Evolutionary conservation across 2,113 vertebrate genomes (phyloP).

Genomic region (Nesospiza acunhae): DNA sequence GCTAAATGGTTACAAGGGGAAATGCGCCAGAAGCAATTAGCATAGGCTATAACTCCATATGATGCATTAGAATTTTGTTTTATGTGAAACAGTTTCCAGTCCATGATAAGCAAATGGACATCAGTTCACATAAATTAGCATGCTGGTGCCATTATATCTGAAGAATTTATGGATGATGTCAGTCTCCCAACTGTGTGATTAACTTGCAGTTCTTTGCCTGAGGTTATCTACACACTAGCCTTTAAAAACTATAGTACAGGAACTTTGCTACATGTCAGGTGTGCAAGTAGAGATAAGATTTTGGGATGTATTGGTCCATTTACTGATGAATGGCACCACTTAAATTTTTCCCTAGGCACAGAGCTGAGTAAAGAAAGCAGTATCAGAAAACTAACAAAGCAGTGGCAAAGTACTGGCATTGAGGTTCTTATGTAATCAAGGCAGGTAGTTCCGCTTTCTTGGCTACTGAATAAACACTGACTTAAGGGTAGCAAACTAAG

Average conservation of each 20-base stretch:
- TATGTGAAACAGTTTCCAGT: constrained; percentile 34
- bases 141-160: constrained; percentile 5
- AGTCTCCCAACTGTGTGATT: constrained; percentile 47
- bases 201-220: constrained; percentile 42
- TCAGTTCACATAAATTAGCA: constrained; percentile 44
- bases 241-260: constrained; percentile 34
- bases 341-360: background rate
- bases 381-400: background rate
- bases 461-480: background rate
- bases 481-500: background rate
- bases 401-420: background rate
- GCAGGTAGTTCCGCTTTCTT: background rate
- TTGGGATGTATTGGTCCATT: background rate
- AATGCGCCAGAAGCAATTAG: constrained; percentile 40
- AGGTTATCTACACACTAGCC: constrained; percentile 30
- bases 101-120: constrained; percentile 56
- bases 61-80: constrained; percentile 57
- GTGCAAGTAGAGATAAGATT: constrained; percentile 49
- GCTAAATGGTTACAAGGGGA: background rate
- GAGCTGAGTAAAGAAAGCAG: background rate
- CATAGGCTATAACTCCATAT: constrained; percentile 6
- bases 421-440: background rate
- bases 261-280: constrained; percentile 45
- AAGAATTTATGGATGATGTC: constrained; percentile 59
- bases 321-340: constrained; percentile 28